A percentile compares a stretch with the other conserved stretches of the same genome.
phyloP scores from a whole-genome alignment of 2,797 vertebrate species.

The Hipposideros larvatus region DNA sequence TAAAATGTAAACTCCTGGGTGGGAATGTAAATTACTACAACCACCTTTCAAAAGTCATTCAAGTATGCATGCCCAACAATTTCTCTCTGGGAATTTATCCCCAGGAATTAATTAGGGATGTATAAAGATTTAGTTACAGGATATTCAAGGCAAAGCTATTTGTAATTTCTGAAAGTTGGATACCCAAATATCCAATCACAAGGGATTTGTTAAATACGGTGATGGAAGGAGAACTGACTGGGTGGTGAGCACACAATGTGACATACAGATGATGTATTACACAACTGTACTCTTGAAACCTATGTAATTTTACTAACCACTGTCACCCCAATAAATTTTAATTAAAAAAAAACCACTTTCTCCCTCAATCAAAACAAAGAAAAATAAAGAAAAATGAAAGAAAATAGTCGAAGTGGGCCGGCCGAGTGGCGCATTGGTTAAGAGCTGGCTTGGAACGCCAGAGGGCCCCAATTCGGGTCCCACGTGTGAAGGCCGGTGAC shows the following conservation, averaged over 20 bases:
- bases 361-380: no score
- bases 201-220: constrained; percentile 9
- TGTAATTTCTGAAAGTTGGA: constrained; percentile 53
- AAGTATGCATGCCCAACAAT: background rate
- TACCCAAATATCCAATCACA: background rate
- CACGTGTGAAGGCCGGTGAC: no score
- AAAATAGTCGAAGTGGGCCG: background rate
- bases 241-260: no score
- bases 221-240: no score
- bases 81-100: constrained; percentile 42
- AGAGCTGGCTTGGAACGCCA: no score
- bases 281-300: no score
- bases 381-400: background rate
- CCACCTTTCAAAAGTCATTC: constrained; percentile 42
- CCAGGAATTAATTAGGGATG: constrained; percentile 60
- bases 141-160: constrained; percentile 29
- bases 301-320: no score
- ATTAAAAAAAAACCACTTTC: no score
- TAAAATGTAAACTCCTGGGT: background rate
- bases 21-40: constrained; percentile 3
- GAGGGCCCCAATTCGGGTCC: no score
- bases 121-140: constrained; percentile 49
- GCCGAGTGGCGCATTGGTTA: no score
- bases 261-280: no score
- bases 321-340: no score